Conservation (phyloP, 53 echinoderm and acorn worm species). For the Holothuria leucospilota region DNA sequence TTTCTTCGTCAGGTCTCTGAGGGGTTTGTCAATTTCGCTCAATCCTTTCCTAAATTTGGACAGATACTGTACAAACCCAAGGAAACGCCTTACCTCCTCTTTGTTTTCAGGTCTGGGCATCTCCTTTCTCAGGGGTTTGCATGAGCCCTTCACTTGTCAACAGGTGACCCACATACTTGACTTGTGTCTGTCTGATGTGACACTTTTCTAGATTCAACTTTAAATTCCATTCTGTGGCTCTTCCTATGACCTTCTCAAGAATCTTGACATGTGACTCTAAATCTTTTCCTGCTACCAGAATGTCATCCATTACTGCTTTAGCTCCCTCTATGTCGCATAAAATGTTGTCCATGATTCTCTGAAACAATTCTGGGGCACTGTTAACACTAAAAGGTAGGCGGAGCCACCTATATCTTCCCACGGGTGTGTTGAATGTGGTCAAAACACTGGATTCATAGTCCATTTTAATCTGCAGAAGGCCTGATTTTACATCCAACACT, state of each 20-base stretch:
- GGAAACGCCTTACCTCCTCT: conserved; percentile 59
- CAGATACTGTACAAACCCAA: conserved; percentile 61
- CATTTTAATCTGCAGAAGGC: too few species aligned
- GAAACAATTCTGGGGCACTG: conserved; percentile 57
- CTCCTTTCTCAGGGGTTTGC: conserved; percentile 67
- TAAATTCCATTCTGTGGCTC: conserved; percentile 69
- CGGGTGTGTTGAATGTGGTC: conserved; percentile 75
- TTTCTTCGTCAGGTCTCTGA: conserved; percentile 60
- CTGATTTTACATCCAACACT: too few species aligned
- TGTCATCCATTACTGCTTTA: conserved; percentile 73
- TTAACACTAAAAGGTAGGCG: conserved; percentile 76
- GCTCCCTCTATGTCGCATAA: conserved; percentile 64
- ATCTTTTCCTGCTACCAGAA: conserved; percentile 54
- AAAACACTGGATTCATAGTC: too few species aligned
- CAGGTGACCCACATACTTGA: conserved; percentile 69
- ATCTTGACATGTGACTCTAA: conserved; percentile 42
- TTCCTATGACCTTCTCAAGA: conserved; percentile 48
- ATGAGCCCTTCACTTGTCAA: conserved; percentile 45
- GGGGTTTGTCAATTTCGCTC: conserved; percentile 75
- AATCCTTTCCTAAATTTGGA: conserved; percentile 66
- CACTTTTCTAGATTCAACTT: conserved; percentile 62
- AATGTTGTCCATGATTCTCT: conserved; percentile 76
- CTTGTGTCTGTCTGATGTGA: conserved; percentile 46
- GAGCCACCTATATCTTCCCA: conserved; percentile 74
- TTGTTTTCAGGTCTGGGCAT: conserved; percentile 58